Evolutionary conservation across 2,888 invertebrate species (phyloP), one percentile per base, ranked within the genome.

Genomic region (Tricholauxania praeusta): DNA sequence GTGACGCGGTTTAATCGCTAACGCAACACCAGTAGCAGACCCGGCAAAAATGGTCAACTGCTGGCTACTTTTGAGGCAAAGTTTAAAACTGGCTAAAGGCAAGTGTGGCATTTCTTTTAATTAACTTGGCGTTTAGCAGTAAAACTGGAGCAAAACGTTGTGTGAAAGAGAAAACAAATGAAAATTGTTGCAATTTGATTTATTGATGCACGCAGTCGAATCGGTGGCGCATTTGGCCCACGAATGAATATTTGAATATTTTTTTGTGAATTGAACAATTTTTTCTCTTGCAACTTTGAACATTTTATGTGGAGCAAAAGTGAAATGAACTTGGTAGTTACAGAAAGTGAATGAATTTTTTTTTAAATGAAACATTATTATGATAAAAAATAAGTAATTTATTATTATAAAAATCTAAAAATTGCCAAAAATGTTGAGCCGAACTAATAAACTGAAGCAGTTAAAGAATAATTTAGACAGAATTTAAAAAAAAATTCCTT

Each of bases 1-100:
- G 79, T 78, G 79, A 78, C 76, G 78, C 75, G 73, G 75, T 69
- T 73, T 64, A 74, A 77, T 51, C 28, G 63, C 48, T 48, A 22
- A 17, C n/a, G 57, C 32, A 64, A 3, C 57, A 66, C 17, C 57
- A 62, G 17, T 32, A 62, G 17, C 57, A 48, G 59, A 47, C 49
- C 39, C 39, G 39, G 10, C 10, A 68, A 32, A 53, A 65, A 66
- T 47, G 53, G 64, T 53, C 64, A 48, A 69, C 57, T 63, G 48
- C 19, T 66, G 71, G 62, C 55, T 51, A 22, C 69, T 65, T 22
- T 32, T 63, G 32, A 15, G 62, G 39, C 69, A 64, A 66, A 70
- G 60, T 71, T 67, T 57, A 28, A 51, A 19, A 15, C 68, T 57
- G 22, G 12, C 28, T 49, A 68, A 59, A 68, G 63, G 55, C 63